phyloP scores from a whole-genome alignment of 2,113 vertebrate species.

The Scolopax mira region DNA sequence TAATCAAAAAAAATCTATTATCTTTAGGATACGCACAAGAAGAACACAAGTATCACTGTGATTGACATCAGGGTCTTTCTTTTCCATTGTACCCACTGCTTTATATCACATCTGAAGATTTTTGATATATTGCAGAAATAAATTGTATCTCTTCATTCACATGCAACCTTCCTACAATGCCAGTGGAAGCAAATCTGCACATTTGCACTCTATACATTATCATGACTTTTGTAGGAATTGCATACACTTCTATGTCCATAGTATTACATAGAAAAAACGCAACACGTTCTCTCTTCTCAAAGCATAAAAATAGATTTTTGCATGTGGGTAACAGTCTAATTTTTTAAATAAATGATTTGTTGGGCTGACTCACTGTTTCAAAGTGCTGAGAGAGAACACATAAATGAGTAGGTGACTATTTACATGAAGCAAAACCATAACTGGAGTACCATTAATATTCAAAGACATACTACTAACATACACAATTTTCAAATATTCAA shows the following conservation, averaged over 20 bases:
- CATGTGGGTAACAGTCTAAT: not conserved
- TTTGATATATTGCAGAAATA: not conserved
- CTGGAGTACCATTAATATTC: not conserved
- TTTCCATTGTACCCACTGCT: not conserved
- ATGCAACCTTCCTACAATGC: not conserved
- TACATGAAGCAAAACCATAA: not conserved
- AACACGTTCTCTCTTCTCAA: not conserved
- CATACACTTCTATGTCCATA: not conserved
- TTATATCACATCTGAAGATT: not conserved
- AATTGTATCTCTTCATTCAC: not conserved
- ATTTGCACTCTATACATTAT: not conserved
- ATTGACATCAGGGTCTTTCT: not conserved
- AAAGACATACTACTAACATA: not conserved
- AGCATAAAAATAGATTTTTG: not conserved
- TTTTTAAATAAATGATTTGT: not conserved
- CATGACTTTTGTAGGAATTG: not conserved
- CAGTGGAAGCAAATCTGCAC: not conserved
- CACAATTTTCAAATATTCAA: not conserved
- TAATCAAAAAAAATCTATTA: not conserved
- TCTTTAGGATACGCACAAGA: not conserved
- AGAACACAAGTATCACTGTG: not conserved
- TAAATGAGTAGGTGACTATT: not conserved
- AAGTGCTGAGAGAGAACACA: not conserved
- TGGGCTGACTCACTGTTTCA: not conserved
- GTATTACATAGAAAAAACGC: accelerated